Base-by-base conservation (phyloP, 2,113 vertebrate genomes). In the Buteo buteo region DNA sequence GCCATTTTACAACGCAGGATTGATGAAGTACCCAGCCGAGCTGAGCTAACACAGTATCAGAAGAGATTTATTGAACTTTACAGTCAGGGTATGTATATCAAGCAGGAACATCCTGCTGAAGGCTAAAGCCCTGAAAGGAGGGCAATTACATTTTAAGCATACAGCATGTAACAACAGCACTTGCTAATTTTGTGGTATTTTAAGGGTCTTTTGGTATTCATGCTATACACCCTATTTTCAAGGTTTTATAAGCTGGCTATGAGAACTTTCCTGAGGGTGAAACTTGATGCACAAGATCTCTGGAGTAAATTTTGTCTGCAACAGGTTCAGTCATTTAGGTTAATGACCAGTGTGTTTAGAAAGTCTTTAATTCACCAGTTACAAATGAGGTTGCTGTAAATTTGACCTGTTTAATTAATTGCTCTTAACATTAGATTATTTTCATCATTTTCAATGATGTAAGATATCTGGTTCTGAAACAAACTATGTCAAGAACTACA, bases 11-110 rank as follows among this genome's bases (percentile, higher is more conserved):
- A 99, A 83, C 98, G 99, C 94, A 99, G 99, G 98, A 99, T 99
- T 87, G 99, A 99, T 81, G 99, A 99, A 96, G 99, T 99, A 45
- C 99, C 99, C 24, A 99, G 99, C 97, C 98, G 99, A 93, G 99
- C 99, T 10, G 99, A 99, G 97, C 98, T 99, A 77, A 99, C 99
- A 58, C 99, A 99, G 97, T 99, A 99, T 97, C 99, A 99, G 98
- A 99, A 99, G 98, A 99, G 99, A 95, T 99, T 99, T 97, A 99
- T 99, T 88, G 99, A 99, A 96, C 99, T 99, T 87, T 99, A 99
- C 94, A 98, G 99, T 95, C 99, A 99, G 98, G 99, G 99, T 99
- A 98, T 90, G 98, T 98, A 97, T 97, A 94, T 96, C 72, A 50
- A 80, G 83, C 72, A 80, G 91, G 62, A 54, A 31, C 49, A n/a